These are phyloP conservation scores for Megathymus violae DNA, from an alignment of 1,140 invertebrate genomes.

Conservation along the genomic window DNA sequence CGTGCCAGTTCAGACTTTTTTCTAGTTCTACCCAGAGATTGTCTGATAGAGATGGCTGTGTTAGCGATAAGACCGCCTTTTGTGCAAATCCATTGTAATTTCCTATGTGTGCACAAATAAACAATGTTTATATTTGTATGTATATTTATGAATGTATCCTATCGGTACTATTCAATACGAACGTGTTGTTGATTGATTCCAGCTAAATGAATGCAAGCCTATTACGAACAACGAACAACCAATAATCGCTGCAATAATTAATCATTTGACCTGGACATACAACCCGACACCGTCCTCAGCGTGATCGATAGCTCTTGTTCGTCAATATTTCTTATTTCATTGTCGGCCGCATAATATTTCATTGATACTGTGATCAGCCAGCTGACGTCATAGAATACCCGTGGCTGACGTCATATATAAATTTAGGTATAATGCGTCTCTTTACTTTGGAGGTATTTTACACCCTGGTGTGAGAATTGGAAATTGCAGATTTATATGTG, in stretches of 20 bases:
- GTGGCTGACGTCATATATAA: constrained; percentile 11
- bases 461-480: too few species aligned
- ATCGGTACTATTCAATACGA: constrained; percentile 5
- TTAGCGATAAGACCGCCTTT: too few species aligned
- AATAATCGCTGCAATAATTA: constrained; percentile 23
- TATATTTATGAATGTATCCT: neutral
- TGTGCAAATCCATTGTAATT: too few species aligned
- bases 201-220: neutral
- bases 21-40: too few species aligned
- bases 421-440: neutral
- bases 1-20: too few species aligned
- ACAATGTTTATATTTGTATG: too few species aligned
- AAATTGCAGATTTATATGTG: too few species aligned
- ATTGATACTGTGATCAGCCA: constrained; percentile 37
- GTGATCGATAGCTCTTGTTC: constrained; percentile 46
- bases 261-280: constrained; percentile 35
- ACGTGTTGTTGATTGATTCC: too few species aligned
- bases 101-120: too few species aligned
- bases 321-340: constrained; percentile 58
- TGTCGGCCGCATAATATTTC: constrained; percentile 50
- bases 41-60: too few species aligned
- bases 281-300: constrained; percentile 29
- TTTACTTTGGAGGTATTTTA: neutral
- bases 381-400: constrained; percentile 16
- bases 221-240: constrained; percentile 8